Percentiles rank a stretch among this genome's conserved stretches.
Conservation (phyloP, 2,797 vertebrate genomes). For the Oceanodroma leucorhoa region DNA sequence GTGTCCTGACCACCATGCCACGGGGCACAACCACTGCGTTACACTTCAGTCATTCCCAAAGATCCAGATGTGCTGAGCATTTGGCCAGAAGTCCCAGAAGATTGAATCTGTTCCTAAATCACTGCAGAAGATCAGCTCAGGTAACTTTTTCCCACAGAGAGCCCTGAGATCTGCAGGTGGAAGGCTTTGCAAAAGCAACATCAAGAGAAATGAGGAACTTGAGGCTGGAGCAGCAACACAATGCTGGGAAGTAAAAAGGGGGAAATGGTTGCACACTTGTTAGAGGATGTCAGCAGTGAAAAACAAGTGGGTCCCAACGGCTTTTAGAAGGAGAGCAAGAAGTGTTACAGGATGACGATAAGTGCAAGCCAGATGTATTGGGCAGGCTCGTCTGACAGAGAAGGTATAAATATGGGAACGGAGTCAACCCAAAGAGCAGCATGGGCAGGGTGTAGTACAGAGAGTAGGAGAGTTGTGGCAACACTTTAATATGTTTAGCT, state of each 20-base stretch:
- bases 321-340: background rate
- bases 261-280: conserved; percentile 34
- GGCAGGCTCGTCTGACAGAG: background rate
- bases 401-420: background rate
- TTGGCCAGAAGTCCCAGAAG: background rate
- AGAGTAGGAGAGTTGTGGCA: background rate
- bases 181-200: conserved; percentile 12
- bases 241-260: conserved; percentile 22
- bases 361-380: background rate
- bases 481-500: background rate
- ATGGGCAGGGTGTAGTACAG: background rate
- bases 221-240: conserved; percentile 18
- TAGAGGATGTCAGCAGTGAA: background rate
- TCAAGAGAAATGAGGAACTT: conserved; percentile 41
- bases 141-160: background rate
- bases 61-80: background rate
- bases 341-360: background rate
- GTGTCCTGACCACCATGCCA: background rate
- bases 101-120: background rate
- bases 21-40: background rate
- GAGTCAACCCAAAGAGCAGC: background rate
- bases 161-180: background rate
- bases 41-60: background rate
- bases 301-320: conserved; percentile 13
- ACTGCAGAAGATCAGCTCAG: background rate